phyloP scores from a whole-genome alignment of 2,113 vertebrate genomes.

The Pterocles gutturalis region DNA sequence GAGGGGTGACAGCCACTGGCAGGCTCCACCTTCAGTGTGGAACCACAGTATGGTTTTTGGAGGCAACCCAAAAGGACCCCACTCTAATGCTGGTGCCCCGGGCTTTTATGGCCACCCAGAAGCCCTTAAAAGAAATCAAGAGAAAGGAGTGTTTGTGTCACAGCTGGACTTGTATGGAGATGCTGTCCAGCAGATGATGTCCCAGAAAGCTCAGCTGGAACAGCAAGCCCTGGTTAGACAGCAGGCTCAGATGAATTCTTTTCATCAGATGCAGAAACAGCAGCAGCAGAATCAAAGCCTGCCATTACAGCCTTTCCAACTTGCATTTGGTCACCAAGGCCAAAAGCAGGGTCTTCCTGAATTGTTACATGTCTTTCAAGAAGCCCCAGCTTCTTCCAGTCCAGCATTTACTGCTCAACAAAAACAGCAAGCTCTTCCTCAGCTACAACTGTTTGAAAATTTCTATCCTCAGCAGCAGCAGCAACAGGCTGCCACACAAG shows the following conservation, averaged over 20 bases:
- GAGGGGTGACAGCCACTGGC: slow-evolving; percentile 85
- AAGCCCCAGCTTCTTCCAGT: slow-evolving; percentile 76
- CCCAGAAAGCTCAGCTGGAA: slow-evolving; percentile 81
- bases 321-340: slow-evolving; percentile 93
- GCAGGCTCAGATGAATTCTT: slow-evolving; percentile 80
- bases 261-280: slow-evolving; percentile 84
- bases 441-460: slow-evolving; percentile 84
- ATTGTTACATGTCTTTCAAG: slow-evolving; percentile 89
- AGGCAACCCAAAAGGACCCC: slow-evolving; percentile 78
- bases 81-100: slow-evolving; percentile 69
- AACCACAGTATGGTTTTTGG: slow-evolving; percentile 83
- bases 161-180: slow-evolving; percentile 85
- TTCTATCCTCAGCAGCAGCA: slow-evolving; percentile 85
- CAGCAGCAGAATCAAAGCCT: slow-evolving; percentile 82
- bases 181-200: slow-evolving; percentile 80
- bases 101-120: slow-evolving; percentile 81
- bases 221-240: slow-evolving; percentile 79
- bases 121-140: slow-evolving; percentile 80
- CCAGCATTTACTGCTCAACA: slow-evolving; percentile 71
- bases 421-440: slow-evolving; percentile 79
- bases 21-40: slow-evolving; percentile 86
- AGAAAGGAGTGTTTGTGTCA: slow-evolving; percentile 81
- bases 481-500: slow-evolving; percentile 72
- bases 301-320: slow-evolving; percentile 92
- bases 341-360: slow-evolving; percentile 87